A percentile compares a stretch with the other conserved stretches of the same genome.
Conservation (phyloP, 2,113 vertebrate species). For the Plectropomus leopardus region DNA sequence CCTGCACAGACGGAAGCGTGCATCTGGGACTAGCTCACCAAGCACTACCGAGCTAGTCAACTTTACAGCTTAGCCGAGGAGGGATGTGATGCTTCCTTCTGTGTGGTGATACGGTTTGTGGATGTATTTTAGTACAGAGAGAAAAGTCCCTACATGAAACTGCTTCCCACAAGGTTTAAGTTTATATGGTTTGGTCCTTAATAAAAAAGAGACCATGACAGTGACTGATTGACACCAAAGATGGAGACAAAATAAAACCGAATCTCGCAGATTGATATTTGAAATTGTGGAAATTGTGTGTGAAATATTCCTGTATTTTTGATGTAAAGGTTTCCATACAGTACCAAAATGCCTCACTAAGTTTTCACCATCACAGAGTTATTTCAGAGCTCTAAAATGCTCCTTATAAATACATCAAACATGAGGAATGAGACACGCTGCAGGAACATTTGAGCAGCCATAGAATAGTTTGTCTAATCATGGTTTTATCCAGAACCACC, state of each 20-base stretch:
- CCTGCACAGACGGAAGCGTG: too few relatives aligned
- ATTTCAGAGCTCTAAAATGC: background rate
- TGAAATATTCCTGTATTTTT: background rate
- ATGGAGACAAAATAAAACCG: background rate
- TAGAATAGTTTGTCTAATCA: background rate
- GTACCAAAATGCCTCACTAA: slow-evolving; percentile 23
- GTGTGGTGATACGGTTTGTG: too few relatives aligned
- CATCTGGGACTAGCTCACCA: too few relatives aligned
- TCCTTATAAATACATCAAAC: slow-evolving; percentile 24
- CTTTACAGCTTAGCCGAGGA: too few relatives aligned
- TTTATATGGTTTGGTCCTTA: too few relatives aligned
- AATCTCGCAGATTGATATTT: background rate
- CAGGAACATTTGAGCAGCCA: background rate
- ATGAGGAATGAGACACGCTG: background rate
- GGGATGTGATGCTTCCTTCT: too few relatives aligned
- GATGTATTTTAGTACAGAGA: too few relatives aligned
- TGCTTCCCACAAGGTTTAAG: too few relatives aligned
- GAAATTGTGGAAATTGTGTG: background rate
- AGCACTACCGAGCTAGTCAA: too few relatives aligned
- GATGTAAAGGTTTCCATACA: background rate
- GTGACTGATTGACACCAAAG: background rate
- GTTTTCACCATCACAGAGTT: background rate
- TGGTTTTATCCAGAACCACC: background rate
- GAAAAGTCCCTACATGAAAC: too few relatives aligned
- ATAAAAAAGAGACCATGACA: background rate